A percentile compares a stretch with the other conserved stretches of the same genome.
These are phyloP conservation scores for Lasioglossum baleicum DNA, from an alignment of 1,140 invertebrate genomes.

Conservation along the genomic window DNA sequence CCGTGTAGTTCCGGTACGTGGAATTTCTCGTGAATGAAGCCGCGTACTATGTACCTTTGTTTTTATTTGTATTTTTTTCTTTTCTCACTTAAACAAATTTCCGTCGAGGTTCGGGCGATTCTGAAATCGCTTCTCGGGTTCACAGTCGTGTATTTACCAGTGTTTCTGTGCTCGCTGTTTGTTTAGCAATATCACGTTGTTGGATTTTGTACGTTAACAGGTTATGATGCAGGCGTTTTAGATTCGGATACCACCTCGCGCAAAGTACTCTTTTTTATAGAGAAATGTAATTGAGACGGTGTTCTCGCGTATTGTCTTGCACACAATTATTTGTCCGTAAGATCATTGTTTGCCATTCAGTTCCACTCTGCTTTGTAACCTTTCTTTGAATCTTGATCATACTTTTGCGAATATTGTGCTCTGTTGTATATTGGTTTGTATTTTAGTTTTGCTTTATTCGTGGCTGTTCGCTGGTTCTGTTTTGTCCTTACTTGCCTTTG, in stretches of 20 bases:
- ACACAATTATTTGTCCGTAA: background rate
- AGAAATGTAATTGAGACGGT: background rate
- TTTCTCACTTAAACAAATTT: background rate
- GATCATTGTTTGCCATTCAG: background rate
- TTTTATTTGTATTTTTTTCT: background rate
- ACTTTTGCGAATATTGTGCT: background rate
- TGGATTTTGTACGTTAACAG: background rate
- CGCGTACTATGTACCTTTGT: background rate
- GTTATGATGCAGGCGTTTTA: slow-evolving; percentile 31
- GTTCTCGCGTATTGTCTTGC: background rate
- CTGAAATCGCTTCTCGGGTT: background rate
- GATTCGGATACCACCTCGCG: background rate
- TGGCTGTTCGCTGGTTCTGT: slow-evolving; percentile 51
- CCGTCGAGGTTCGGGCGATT: background rate
- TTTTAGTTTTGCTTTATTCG: slow-evolving; percentile 49
- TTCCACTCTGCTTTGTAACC: background rate
- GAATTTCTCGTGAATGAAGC: slow-evolving; percentile 38
- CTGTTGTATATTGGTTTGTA: slow-evolving; percentile 30
- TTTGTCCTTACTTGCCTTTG: slow-evolving; percentile 74
- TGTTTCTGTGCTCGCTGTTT: background rate
- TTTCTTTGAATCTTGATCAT: background rate
- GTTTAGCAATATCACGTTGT: background rate
- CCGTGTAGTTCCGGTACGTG: slow-evolving; percentile 10
- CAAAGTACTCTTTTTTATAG: background rate
- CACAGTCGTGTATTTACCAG: background rate